phyloP scores from a whole-genome alignment of 2,888 invertebrate species.

The Leptogaster cylindrica region DNA sequence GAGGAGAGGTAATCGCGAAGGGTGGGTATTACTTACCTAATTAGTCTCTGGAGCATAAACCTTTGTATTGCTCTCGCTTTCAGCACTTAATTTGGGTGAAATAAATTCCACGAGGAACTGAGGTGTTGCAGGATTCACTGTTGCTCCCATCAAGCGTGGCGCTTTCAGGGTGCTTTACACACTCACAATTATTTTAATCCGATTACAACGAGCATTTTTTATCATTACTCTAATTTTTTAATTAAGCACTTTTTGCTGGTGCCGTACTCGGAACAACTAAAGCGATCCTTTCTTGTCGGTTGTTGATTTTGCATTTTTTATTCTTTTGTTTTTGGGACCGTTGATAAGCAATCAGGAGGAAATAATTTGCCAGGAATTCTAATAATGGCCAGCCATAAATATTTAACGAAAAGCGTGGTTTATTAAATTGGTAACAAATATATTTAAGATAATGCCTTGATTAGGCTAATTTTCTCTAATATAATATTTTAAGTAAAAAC shows the following conservation, averaged over 20 bases:
- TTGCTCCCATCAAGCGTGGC: conserved; percentile 12
- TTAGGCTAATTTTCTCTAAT: too few species aligned
- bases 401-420: too few species aligned
- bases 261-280: conserved; percentile 5
- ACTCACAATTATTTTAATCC: conserved; percentile 39
- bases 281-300: too few species aligned
- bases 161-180: conserved; percentile 8
- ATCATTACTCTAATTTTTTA: conserved; percentile 40
- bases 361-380: too few species aligned
- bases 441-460: too few species aligned
- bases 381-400: too few species aligned
- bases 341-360: too few species aligned
- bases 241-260: conserved; percentile 33
- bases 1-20: conserved; percentile 8
- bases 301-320: too few species aligned
- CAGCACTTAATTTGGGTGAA: conserved; percentile 33
- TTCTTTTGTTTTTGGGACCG: too few species aligned
- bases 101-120: conserved; percentile 32
- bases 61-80: conserved; percentile 34
- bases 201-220: conserved; percentile 31
- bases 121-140: conserved; percentile 33
- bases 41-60: conserved; percentile 40
- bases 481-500: too few species aligned
- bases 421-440: too few species aligned
- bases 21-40: conserved; percentile 36